A percentile compares a stretch with the other conserved stretches of the same genome.
These are phyloP conservation scores for Lasioglossum morio DNA, from an alignment of 2,888 invertebrate species.

Conservation along the genomic window DNA sequence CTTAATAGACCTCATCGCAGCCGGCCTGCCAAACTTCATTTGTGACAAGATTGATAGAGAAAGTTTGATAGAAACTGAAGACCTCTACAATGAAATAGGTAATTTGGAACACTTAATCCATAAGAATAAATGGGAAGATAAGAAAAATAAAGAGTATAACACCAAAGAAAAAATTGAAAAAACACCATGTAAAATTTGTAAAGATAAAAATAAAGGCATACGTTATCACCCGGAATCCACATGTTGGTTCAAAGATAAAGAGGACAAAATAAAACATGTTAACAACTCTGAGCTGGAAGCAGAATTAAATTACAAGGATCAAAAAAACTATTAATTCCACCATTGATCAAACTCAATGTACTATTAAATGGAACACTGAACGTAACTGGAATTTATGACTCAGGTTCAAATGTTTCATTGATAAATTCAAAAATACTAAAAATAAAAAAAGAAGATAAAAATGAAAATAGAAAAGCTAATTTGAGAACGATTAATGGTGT, in stretches of 20 bases:
- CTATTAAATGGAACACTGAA: constrained; percentile 50
- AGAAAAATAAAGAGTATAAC: not conserved
- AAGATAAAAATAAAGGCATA: constrained; percentile 34
- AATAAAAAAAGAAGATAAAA: constrained; percentile 48
- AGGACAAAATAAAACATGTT: constrained; percentile 45
- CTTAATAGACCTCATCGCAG: constrained; percentile 72
- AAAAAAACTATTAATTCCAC: constrained; percentile 61
- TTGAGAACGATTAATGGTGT: constrained; percentile 29
- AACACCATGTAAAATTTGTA: constrained; percentile 31
- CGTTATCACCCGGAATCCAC: constrained; percentile 57
- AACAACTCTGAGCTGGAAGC: constrained; percentile 58
- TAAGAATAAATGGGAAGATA: not conserved
- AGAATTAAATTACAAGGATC: constrained; percentile 48
- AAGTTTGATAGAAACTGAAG: constrained; percentile 61
- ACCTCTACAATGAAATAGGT: constrained; percentile 65
- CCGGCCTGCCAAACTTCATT: constrained; percentile 69
- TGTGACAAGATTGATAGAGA: constrained; percentile 71
- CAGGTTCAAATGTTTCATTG: constrained; percentile 61
- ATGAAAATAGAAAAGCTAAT: constrained; percentile 17
- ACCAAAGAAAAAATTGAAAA: not conserved
- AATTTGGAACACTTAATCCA: constrained; percentile 34
- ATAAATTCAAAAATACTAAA: constrained; percentile 53
- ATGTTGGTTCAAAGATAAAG: constrained; percentile 60
- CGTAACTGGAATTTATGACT: constrained; percentile 54
- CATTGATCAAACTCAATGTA: constrained; percentile 63